A percentile compares a stretch with the other conserved stretches of the same genome.
These are phyloP conservation scores for Drosophila sucinea DNA, from an alignment of 1,140 invertebrate genomes.

Conservation along the genomic window DNA sequence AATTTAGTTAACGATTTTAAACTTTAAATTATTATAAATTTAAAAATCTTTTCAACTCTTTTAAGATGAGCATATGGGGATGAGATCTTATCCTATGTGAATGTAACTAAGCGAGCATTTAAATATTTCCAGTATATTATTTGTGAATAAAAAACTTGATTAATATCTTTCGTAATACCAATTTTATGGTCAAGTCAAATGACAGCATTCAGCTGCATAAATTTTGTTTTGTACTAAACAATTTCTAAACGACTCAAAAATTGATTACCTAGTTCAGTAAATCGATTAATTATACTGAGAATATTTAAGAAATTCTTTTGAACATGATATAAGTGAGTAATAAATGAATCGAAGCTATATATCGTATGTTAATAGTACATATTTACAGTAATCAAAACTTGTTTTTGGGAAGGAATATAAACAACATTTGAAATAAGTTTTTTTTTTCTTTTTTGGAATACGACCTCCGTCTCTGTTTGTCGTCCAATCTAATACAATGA, in stretches of 20 bases:
- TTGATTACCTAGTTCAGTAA: constrained; percentile 5
- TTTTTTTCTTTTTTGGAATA: not conserved
- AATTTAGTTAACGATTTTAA: no score
- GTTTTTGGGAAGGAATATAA: constrained; percentile 12
- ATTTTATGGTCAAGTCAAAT: not conserved
- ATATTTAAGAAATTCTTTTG: not conserved
- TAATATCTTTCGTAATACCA: not conserved
- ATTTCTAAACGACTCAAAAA: not conserved
- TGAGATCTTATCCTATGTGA: no score
- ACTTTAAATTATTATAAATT: no score
- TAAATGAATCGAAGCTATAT: not conserved
- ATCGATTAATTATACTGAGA: not conserved
- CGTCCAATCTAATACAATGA: constrained; percentile 31
- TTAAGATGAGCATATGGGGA: no score
- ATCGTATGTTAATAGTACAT: not conserved
- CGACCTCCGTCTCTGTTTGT: not conserved
- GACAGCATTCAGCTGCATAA: not conserved
- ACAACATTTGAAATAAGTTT: not conserved
- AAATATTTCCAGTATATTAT: not conserved
- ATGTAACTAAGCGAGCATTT: not conserved
- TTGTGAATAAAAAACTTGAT: not conserved
- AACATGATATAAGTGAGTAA: not conserved
- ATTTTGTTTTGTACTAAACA: not conserved
- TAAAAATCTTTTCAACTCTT: no score
- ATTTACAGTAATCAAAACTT: constrained; percentile 9